Base-by-base conservation (phyloP, 1,140 invertebrate species). In the Microplitis mediator region DNA sequence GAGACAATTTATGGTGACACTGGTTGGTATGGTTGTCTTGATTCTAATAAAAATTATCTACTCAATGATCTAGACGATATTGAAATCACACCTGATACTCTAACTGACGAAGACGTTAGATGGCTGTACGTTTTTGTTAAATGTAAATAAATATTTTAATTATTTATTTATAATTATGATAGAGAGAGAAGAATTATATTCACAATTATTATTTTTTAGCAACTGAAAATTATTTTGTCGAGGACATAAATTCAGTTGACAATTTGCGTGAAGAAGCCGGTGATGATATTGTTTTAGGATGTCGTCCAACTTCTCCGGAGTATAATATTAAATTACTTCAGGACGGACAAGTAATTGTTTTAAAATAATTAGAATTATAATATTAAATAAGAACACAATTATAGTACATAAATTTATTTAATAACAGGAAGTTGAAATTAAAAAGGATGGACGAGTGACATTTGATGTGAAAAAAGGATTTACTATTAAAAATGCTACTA, bases 271-370 rank as follows among this genome's bases (percentile, higher is more conserved):
- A 83, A 3, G 79, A 78, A 45, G 83, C 85, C 65, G 87, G 87
- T 71, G 80, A 79, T 39, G 83, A 86, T 60, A 82, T 88, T 11
- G 77, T 89, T 13, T 88, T 93, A 76, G 91, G 91, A 74, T 94
- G 92, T 86, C 90, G 90, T 77, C 92, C 92, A 61, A 90, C 92
- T 36, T 90, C 90, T 52, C 92, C 91, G 9, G 87, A 91, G 76
- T 86, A 91, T 35, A 84, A 88, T 51, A 90, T 93, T 4, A 75
- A 84, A 56, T 84, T 93, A 50, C 74, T 77, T 13, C 82, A 86
- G 78, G 85, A 86, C 51, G 79, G 78, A 64, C 80, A 83, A 8
- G 14, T 58, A 76, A 72, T 54, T 64, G 65, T 23, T 23, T 23
- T 23, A 1, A 23, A 23, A 23, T 23, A 23, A 23, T 23, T 23